phyloP scores from a whole-genome alignment of 2,888 invertebrate species.

The Nemoura dubitans region DNA sequence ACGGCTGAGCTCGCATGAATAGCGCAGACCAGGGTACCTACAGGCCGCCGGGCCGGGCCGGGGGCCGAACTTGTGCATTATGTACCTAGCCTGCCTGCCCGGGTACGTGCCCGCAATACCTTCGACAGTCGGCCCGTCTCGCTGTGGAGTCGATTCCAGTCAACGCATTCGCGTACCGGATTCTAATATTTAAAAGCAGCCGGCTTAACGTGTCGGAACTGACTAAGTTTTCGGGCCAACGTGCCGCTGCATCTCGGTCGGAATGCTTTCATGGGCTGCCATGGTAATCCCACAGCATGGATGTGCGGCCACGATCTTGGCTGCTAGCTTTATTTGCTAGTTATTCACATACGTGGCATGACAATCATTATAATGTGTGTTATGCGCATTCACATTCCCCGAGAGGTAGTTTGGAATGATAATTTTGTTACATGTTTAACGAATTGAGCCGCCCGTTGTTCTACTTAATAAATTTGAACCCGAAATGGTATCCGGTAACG shows the following conservation, averaged over 20 bases:
- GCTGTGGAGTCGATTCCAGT: neutral
- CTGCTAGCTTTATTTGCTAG: neutral
- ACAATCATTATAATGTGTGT: neutral
- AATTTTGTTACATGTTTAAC: neutral
- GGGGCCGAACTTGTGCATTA: neutral
- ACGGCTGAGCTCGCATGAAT: neutral
- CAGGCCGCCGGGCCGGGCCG: neutral
- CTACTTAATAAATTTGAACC: neutral
- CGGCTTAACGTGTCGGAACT: neutral
- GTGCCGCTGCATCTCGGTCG: neutral
- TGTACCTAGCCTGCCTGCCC: neutral
- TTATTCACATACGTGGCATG: neutral
- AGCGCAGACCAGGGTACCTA: too few relatives aligned
- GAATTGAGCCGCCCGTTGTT: neutral
- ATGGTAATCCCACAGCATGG: neutral
- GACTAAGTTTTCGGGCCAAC: neutral
- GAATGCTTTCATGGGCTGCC: neutral
- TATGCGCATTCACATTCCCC: neutral
- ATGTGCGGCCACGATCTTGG: neutral
- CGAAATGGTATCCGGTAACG: neutral
- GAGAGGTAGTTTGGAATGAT: neutral
- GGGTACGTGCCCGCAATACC: constrained; percentile 3
- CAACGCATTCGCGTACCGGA: neutral
- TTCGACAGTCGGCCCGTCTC: neutral
- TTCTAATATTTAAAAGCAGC: neutral